Conservation (phyloP, 2,797 vertebrate species). For the Denticeps clupeoides region DNA sequence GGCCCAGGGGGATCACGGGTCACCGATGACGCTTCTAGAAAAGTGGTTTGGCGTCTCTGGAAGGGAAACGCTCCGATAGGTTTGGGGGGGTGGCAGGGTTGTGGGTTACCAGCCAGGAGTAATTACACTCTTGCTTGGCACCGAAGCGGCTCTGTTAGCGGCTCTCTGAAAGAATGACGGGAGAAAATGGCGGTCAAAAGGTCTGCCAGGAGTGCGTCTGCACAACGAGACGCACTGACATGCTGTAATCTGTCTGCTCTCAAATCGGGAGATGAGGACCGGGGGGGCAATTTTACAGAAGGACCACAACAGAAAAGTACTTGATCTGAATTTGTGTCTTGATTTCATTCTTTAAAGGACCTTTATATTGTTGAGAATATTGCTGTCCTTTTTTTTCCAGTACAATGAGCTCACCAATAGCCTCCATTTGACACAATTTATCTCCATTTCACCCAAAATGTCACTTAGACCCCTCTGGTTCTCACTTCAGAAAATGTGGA, state of each 20-base stretch:
- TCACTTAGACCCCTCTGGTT: no score
- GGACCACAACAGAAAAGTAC: no score
- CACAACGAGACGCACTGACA: slow-evolving; percentile 41
- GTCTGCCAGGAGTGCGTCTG: slow-evolving; percentile 35
- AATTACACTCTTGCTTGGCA: slow-evolving; percentile 40
- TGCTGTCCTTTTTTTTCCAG: no score
- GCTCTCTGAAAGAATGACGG: slow-evolving; percentile 49
- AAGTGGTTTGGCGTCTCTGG: slow-evolving; percentile 15
- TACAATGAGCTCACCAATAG: no score
- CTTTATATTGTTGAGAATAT: no score
- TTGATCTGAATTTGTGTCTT: no score
- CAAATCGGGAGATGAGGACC: no score
- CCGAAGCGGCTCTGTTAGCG: slow-evolving; percentile 31
- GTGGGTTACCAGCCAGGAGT: slow-evolving; percentile 14
- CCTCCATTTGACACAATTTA: no score
- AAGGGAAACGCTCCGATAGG: background rate
- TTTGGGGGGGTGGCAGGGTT: background rate
- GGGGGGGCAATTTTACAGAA: no score
- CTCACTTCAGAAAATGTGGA: no score
- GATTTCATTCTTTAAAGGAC: no score
- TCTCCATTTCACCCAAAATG: no score
- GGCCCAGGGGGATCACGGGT: slow-evolving; percentile 35
- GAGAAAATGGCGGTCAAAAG: slow-evolving; percentile 52
- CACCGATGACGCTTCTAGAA: slow-evolving; percentile 26
- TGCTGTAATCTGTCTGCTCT: slow-evolving; percentile 41